Base-by-base conservation (phyloP, 2,888 invertebrate genomes). In the Zaprionus obscuricornis region DNA sequence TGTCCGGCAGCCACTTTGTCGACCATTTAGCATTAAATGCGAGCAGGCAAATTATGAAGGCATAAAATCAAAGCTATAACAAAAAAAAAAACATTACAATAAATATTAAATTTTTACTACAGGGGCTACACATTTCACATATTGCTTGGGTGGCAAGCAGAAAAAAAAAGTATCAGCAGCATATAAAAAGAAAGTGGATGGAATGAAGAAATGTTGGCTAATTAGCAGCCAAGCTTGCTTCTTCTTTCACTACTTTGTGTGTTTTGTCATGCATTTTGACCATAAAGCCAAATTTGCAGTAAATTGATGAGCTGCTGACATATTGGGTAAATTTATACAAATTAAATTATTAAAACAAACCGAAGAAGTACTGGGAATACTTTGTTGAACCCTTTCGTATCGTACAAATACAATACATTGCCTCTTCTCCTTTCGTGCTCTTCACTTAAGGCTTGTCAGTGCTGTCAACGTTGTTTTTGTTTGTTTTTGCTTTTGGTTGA, bases 291-390 rank as follows among this genome's bases (percentile, higher is more conserved):
- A 60, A 70, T 47, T 50, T 49, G 56, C 13, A 31, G n/a, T 20
- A 54, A 56, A 71, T 56, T 72, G 82, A 78, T 59, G 71, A 57
- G 55, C 50, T 42, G 52, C 36, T 63, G 79, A 83, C 79, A 73
- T 78, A 73, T 83, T 83, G 70, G 68, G 84, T 70, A 71, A 83
- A 83, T 78, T 83, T 83, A 76, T 71, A 78, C 84, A 78, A 83
- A 79, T 78, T 83, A 79, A 83, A 83, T 78, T 79, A 79, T 78
- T 70, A 74, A 73, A 73, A 73, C 33, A 37, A 31, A 40, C 31
- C 36, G 13, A 47, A 34, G 18, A 11, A 8, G 11, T 18, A 20
- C 18, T 17, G 6, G 20, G 7, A 13, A n/a, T n/a, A n/a, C n/a
- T 3, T 31, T n/a, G 31, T 11, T 5, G 4, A 10, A 16, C 8